These are phyloP conservation scores for Apamea anceps DNA, from an alignment of 2,888 invertebrate genomes.

Conservation along the genomic window DNA sequence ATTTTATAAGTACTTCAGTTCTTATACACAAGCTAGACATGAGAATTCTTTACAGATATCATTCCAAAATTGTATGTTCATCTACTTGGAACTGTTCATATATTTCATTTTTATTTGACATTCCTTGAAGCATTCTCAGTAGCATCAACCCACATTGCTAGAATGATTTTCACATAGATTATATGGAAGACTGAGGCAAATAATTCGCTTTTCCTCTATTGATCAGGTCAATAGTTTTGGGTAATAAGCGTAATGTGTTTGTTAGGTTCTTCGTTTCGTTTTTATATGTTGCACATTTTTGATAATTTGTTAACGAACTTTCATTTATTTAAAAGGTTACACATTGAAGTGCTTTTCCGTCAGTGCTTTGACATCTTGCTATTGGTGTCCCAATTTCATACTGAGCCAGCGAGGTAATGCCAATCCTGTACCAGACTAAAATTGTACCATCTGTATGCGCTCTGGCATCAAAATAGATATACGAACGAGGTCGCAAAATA, in stretches of 20 bases:
- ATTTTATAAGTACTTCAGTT: slow-evolving; percentile 3
- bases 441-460: slow-evolving; percentile 11
- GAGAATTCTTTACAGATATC: slow-evolving; percentile 33
- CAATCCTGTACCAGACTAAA: background rate
- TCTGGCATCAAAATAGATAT: slow-evolving; percentile 8
- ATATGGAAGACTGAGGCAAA: slow-evolving; percentile 80
- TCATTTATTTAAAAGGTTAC: background rate
- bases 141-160: slow-evolving; percentile 74
- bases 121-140: slow-evolving; percentile 79
- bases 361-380: background rate
- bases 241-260: slow-evolving; percentile 77
- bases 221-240: slow-evolving; percentile 83
- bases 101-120: slow-evolving; percentile 75
- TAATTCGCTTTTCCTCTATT: slow-evolving; percentile 84
- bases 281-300: slow-evolving; percentile 55
- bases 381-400: background rate
- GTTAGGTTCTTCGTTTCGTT: slow-evolving; percentile 61
- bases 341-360: background rate
- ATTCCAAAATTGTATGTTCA: slow-evolving; percentile 43
- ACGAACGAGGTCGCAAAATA: slow-evolving; percentile 31
- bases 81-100: slow-evolving; percentile 48
- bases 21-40: slow-evolving; percentile 31
- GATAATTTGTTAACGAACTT: background rate
- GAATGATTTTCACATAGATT: slow-evolving; percentile 74
- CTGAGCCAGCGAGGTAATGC: background rate